phyloP scores from a whole-genome alignment of 2,113 vertebrate genomes.

The Taurulus bubalis region DNA sequence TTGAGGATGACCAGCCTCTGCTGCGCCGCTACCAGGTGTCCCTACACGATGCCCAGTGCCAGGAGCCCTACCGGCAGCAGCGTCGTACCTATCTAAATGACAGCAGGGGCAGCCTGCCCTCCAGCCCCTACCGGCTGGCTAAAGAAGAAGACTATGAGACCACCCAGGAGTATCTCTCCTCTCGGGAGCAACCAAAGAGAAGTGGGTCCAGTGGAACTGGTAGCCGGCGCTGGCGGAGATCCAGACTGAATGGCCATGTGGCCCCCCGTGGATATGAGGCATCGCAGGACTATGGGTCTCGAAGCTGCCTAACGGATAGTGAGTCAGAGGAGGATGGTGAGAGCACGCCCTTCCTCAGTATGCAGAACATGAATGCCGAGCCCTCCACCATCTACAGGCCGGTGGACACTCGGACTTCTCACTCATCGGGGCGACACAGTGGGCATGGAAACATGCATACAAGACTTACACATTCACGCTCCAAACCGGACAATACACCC shows the following conservation, averaged over 20 bases:
- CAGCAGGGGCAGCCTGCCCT: conserved; percentile 94
- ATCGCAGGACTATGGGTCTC: conserved; percentile 91
- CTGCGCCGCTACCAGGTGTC: conserved; percentile 91
- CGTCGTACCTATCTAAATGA: conserved; percentile 91
- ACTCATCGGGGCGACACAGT: conserved; percentile 88
- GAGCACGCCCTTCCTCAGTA: conserved; percentile 96
- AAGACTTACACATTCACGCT: conserved; percentile 86
- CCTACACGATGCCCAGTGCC: conserved; percentile 89
- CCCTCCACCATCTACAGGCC: conserved; percentile 89
- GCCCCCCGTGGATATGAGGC: conserved; percentile 91
- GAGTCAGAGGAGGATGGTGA: conserved; percentile 95
- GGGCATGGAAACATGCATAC: conserved; percentile 86
- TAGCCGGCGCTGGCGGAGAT: conserved; percentile 91
- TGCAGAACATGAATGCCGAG: conserved; percentile 92
- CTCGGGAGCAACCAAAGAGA: conserved; percentile 91
- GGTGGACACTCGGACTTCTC: conserved; percentile 94
- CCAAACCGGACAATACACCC: conserved; percentile 90
- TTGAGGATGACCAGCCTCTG: conserved; percentile 93
- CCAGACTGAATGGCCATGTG: conserved; percentile 94
- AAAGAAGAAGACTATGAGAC: conserved; percentile 97
- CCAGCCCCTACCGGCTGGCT: conserved; percentile 93
- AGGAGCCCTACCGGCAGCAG: conserved; percentile 93
- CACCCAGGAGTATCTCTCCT: conserved; percentile 95
- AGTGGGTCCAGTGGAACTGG: conserved; percentile 82
- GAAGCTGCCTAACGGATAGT: conserved; percentile 94